Conservation (phyloP, 2,113 vertebrate genomes). For the Nannospalax galili region DNA sequence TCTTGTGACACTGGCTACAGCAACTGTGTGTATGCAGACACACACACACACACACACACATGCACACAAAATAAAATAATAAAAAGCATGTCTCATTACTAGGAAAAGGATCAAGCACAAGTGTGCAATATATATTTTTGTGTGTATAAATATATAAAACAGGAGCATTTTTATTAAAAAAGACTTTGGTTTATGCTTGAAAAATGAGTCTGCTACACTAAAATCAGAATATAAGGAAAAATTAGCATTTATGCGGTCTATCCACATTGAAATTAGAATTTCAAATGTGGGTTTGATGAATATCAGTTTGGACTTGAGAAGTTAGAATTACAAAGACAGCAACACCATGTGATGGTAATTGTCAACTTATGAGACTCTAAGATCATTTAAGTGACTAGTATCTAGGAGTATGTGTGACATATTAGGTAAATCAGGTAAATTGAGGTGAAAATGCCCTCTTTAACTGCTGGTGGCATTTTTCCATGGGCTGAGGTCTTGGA, state of each 20-base stretch:
- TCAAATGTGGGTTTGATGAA: background rate
- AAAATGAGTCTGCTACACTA: background rate
- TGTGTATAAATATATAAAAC: too few relatives aligned
- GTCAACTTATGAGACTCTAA: background rate
- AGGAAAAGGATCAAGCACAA: background rate
- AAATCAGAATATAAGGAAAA: background rate
- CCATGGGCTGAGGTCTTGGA: too few relatives aligned
- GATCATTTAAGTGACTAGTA: too few relatives aligned
- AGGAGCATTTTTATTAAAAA: background rate
- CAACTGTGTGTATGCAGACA: too few relatives aligned
- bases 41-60: background rate
- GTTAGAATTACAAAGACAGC: background rate
- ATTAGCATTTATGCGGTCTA: background rate
- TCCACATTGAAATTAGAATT: background rate
- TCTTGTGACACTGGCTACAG: too few relatives aligned
- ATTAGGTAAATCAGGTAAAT: background rate
- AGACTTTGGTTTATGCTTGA: background rate
- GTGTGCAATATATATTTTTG: background rate
- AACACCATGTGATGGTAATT: background rate
- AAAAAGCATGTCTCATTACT: background rate
- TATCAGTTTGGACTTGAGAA: background rate
- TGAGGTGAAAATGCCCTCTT: background rate
- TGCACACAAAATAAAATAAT: background rate
- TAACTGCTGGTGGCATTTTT: too few relatives aligned
- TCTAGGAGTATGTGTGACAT: background rate